These are phyloP conservation scores for Cordilura impudica DNA, from an alignment of 2,888 invertebrate genomes.

Conservation along the genomic window DNA sequence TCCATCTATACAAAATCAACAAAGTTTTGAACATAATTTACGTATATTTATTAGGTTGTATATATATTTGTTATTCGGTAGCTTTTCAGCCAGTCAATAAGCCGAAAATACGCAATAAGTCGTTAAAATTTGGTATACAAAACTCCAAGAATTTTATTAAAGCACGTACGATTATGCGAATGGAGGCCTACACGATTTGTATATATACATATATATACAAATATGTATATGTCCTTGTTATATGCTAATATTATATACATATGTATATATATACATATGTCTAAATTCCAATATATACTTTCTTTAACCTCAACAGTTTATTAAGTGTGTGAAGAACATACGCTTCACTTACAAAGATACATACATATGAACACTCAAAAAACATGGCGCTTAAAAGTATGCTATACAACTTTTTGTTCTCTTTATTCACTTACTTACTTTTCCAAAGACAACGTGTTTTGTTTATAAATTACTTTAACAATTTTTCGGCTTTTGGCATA, in stretches of 20 bases:
- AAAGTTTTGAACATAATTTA: slow-evolving; percentile 20
- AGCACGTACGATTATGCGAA: not conserved
- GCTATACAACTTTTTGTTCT: not conserved
- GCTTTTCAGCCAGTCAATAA: slow-evolving; percentile 4
- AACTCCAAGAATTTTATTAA: not conserved
- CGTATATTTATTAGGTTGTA: not conserved
- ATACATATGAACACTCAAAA: not conserved
- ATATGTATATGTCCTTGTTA: too few relatives aligned
- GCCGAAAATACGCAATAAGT: slow-evolving; percentile 39
- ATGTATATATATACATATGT: too few relatives aligned
- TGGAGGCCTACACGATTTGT: not conserved
- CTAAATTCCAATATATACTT: slow-evolving; percentile 6
- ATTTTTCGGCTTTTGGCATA: slow-evolving; percentile 10
- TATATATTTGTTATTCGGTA: not conserved
- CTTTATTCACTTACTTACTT: not conserved
- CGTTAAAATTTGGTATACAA: not conserved
- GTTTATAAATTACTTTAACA: slow-evolving; percentile 34
- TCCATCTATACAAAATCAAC: not conserved
- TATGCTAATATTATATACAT: not conserved
- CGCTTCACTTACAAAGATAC: not conserved
- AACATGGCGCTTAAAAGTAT: slow-evolving; percentile 49
- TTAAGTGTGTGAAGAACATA: not conserved
- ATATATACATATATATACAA: too few relatives aligned
- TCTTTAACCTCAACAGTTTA: slow-evolving; percentile 18
- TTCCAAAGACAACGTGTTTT: slow-evolving; percentile 34